Percentiles rank a stretch among this genome's conserved stretches.
phyloP scores from a whole-genome alignment of 2,797 vertebrate genomes.

The Tenualosa thibaudeaui region DNA sequence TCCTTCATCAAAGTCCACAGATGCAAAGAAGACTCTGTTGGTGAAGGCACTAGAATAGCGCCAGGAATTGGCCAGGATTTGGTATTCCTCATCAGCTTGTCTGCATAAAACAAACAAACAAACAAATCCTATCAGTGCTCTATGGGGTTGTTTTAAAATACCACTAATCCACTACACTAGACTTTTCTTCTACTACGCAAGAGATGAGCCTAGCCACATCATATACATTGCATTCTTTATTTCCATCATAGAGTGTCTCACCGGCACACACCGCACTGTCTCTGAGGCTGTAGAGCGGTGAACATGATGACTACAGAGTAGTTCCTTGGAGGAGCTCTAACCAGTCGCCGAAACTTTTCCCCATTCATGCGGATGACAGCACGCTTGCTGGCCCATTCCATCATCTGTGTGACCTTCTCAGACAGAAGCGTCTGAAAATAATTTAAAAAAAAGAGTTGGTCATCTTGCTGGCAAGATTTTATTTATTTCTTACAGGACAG shows the following conservation, averaged over 20 bases:
- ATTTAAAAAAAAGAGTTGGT: neutral
- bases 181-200: neutral
- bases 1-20: slow-evolving; percentile 97
- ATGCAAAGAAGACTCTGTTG: slow-evolving; percentile 93
- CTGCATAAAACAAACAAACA: slow-evolving; percentile 59
- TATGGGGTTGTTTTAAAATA: neutral
- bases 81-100: slow-evolving; percentile 96
- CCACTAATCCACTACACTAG: neutral
- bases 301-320: slow-evolving; percentile 97
- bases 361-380: slow-evolving; percentile 93
- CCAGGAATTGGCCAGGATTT: slow-evolving; percentile 98
- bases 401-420: slow-evolving; percentile 92
- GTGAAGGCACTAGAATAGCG: slow-evolving; percentile 95
- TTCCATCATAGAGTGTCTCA: slow-evolving; percentile 58
- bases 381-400: slow-evolving; percentile 93
- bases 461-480: neutral
- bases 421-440: slow-evolving; percentile 85
- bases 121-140: neutral
- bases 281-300: slow-evolving; percentile 93
- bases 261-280: slow-evolving; percentile 95
- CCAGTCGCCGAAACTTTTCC: slow-evolving; percentile 91
- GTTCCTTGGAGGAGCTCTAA: slow-evolving; percentile 93
- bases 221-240: too few species aligned
- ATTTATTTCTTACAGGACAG: neutral
- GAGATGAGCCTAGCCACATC: neutral